Conservation (phyloP, 1,140 invertebrate genomes). For the Papilio helenus region DNA sequence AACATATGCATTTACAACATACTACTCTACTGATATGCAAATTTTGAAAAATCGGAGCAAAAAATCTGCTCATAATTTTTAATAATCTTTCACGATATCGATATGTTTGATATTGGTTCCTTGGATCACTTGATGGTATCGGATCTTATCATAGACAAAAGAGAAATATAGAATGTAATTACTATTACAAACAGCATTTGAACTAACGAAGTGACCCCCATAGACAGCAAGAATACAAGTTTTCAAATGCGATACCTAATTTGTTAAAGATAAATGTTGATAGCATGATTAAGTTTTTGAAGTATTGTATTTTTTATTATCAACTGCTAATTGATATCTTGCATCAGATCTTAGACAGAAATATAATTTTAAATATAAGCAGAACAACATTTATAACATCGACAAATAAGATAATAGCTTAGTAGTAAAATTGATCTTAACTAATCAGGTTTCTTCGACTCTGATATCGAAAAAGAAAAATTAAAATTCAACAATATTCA, state of each 20-base stretch:
- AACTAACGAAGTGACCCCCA: too few relatives aligned
- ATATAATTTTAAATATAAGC: conserved; percentile 19
- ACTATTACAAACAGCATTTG: neutral
- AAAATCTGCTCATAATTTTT: conserved; percentile 1
- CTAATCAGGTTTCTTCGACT: conserved; percentile 71
- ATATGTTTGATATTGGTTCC: conserved; percentile 72
- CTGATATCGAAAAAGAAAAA: conserved; percentile 47
- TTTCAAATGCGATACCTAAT: too few relatives aligned
- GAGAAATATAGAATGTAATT: conserved; percentile 41
- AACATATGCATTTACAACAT: conserved; percentile 60
- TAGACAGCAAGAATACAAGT: too few relatives aligned
- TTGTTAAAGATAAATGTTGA: neutral
- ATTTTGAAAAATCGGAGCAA: conserved; percentile 33
- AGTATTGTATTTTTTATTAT: neutral
- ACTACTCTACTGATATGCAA: conserved; percentile 73
- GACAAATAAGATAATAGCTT: conserved; percentile 20
- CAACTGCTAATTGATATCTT: conserved; percentile 45
- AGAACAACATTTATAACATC: conserved; percentile 30
- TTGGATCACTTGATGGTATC: conserved; percentile 42
- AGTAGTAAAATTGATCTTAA: conserved; percentile 52
- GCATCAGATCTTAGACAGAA: conserved; percentile 52
- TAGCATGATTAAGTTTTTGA: neutral
- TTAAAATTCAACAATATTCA: conserved; percentile 16
- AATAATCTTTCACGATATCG: conserved; percentile 46
- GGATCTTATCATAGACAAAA: conserved; percentile 6